A percentile compares a stretch with the other conserved stretches of the same genome.
These are phyloP conservation scores for Platyrinchus mystaceus DNA, from an alignment of 2,797 vertebrate genomes.

Conservation along the genomic window DNA sequence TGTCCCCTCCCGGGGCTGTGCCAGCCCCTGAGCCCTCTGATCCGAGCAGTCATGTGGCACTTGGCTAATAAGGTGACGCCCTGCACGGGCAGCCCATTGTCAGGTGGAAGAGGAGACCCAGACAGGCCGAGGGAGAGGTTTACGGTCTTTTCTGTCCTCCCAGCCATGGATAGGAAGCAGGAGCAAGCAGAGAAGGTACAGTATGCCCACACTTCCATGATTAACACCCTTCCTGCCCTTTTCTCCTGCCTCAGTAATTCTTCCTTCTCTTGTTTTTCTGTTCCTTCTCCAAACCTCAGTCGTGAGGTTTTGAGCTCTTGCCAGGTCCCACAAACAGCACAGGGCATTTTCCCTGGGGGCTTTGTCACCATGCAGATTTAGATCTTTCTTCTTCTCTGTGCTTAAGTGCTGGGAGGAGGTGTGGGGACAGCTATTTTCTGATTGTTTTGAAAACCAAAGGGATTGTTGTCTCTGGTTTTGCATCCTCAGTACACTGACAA, in stretches of 20 bases:
- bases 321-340: not conserved
- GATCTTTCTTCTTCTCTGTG: not conserved
- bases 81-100: conserved; percentile 59
- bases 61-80: conserved; percentile 48
- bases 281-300: not conserved
- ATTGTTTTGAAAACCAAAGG: not conserved
- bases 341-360: not conserved
- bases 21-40: conserved; percentile 28
- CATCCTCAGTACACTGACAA: not conserved
- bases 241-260: not conserved
- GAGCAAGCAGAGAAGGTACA: conserved; percentile 72
- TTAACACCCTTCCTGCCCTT: not conserved
- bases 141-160: conserved; percentile 47
- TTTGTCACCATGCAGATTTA: not conserved
- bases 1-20: fast-evolving
- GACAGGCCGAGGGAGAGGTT: conserved; percentile 68
- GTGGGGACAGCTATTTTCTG: not conserved
- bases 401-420: not conserved
- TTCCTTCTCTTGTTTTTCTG: not conserved
- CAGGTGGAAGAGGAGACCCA: conserved; percentile 71
- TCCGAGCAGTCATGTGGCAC: not conserved
- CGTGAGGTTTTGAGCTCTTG: not conserved
- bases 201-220: not conserved
- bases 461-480: not conserved
- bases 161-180: conserved; percentile 72